These are phyloP conservation scores for Garra rufa DNA, from an alignment of 2,113 vertebrate genomes.

Conservation along the genomic window DNA sequence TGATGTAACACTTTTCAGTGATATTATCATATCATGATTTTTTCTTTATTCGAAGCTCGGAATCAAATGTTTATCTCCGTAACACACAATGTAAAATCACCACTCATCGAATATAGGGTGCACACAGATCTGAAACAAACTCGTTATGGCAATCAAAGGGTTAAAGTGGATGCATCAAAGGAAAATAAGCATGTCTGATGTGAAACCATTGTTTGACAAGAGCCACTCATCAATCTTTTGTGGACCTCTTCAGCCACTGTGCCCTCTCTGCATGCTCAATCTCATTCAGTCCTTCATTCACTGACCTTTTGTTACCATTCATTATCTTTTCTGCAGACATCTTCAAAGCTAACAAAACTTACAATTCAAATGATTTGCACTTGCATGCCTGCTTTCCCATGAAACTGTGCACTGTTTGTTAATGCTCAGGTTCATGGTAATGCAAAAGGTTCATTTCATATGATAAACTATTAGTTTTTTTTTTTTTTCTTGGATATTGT, in stretches of 20 bases:
- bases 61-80: background rate
- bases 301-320: constrained; percentile 46
- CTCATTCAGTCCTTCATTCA: constrained; percentile 29
- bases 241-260: constrained; percentile 31
- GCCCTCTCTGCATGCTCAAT: constrained; percentile 4
- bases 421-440: constrained; percentile 15
- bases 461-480: background rate
- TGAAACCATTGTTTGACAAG: constrained; percentile 36
- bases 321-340: constrained; percentile 42
- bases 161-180: constrained; percentile 50
- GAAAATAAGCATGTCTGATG: constrained; percentile 47
- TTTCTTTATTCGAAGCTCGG: background rate
- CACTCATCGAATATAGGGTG: constrained; percentile 42
- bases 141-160: constrained; percentile 31
- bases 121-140: constrained; percentile 16
- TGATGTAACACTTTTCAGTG: background rate
- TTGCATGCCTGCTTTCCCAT: background rate
- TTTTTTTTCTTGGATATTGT: background rate
- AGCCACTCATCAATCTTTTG: constrained; percentile 53
- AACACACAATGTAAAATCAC: constrained; percentile 6
- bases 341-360: constrained; percentile 30
- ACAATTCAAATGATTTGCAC: constrained; percentile 32
- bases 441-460: background rate
- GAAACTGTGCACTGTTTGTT: constrained; percentile 1
- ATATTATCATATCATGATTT: background rate